Conservation (phyloP, 1,140 invertebrate genomes). For the Temnothorax nylanderi region DNA sequence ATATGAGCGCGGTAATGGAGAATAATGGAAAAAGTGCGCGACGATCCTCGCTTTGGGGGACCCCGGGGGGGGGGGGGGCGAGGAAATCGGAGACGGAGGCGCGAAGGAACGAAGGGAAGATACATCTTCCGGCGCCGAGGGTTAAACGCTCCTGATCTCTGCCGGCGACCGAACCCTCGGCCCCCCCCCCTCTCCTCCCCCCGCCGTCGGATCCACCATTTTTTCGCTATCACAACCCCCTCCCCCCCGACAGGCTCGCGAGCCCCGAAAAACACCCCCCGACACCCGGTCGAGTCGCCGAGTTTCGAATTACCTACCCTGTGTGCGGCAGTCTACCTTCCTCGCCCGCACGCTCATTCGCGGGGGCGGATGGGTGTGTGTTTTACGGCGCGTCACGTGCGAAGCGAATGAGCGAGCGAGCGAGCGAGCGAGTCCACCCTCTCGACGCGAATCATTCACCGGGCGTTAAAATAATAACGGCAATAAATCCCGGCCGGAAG, state of each 20-base stretch:
- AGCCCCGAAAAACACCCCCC: conserved; percentile 1
- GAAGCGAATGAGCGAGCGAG: background rate
- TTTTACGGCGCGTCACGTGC: conserved; percentile 24
- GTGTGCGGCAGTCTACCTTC: background rate
- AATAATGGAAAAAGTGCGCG: conserved; percentile 24
- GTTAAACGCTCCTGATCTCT: conserved; percentile 38
- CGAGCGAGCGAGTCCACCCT: conserved; percentile 25
- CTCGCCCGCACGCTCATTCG: background rate
- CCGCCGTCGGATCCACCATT: background rate
- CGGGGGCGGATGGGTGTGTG: background rate
- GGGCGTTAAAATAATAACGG: conserved; percentile 64
- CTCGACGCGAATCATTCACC: conserved; percentile 47
- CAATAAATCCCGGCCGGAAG: conserved; percentile 54
- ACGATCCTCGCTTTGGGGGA: conserved; percentile 2
- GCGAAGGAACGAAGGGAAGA: conserved; percentile 1
- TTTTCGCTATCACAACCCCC: conserved; percentile 8
- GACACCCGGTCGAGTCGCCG: conserved; percentile 10
- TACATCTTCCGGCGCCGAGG: conserved; percentile 22
- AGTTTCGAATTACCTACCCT: conserved; percentile 7
- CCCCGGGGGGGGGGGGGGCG: background rate
- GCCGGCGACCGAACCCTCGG: background rate
- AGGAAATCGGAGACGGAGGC: conserved; percentile 7
- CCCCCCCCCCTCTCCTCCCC: too few relatives aligned
- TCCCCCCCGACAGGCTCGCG: background rate
- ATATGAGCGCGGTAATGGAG: conserved; percentile 17